Base-by-base conservation (phyloP, 2,797 vertebrate genomes). In the Tarsius wallacei region DNA sequence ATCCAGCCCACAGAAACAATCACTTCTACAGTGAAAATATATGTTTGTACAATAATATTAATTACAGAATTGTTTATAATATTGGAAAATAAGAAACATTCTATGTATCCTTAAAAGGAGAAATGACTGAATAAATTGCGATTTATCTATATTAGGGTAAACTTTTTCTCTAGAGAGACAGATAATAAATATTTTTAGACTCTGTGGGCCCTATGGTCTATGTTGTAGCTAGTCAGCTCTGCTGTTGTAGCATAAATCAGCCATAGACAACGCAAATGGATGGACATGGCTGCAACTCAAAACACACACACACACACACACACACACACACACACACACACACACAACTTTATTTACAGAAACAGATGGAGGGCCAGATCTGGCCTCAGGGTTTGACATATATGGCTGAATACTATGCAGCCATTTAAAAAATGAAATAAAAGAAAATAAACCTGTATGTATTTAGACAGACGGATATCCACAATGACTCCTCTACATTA, bases 401-500 rank as follows among this genome's bases (percentile, higher is more conserved):
- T 22, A 70, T 26, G n/a, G 31, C 5, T 88, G 59, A 81, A 71
- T 31, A 73, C 68, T 57, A 74, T 5, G 7, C 12, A 74, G 33
- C 15, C 73, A 36, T 28, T 77, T 7, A 21, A 68, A 13, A 87
- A 53, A 16, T 24, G 80, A 87, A 64, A 26, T 63, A 13, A 87
- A 53, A 21, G 21, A 80, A 87, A 64, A 26, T 63, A 51, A 26
- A 63, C 7, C 19, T 84, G 3, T 12, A 63, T 73, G 7, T 85
- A 77, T 73, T 95, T 57, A 57, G 76, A 61, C 84, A 73, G 66
- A 96, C 90, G 28, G 53, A 85, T 76, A 73, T 12, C 36, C 13
- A 71, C 16, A 26, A 87, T 13, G 31, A 81, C 26, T 87, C 55
- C 31, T 85, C 70, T 0, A 87, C 90, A 73, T 55, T 16, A 14